Conservation (phyloP, 2,888 invertebrate species). For the Drosophila melanosoma region DNA sequence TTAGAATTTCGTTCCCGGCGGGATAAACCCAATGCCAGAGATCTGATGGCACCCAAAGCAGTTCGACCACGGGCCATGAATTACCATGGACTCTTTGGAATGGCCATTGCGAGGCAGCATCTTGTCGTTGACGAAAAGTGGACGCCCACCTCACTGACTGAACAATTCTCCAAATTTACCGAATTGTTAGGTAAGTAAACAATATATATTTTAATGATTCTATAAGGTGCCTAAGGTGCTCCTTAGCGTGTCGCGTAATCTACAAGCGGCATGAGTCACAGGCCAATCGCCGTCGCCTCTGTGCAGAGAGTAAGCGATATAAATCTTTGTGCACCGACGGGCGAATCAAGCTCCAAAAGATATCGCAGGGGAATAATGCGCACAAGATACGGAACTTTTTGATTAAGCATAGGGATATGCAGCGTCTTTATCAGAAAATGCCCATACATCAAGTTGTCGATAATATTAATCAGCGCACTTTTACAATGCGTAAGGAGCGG, state of each 20-base stretch:
- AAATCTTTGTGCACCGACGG: conserved; percentile 79
- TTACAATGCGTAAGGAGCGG: conserved; percentile 83
- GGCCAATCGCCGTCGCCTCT: conserved; percentile 64
- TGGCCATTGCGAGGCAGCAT: conserved; percentile 78
- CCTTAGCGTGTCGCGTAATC: conserved; percentile 68
- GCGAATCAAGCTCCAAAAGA: conserved; percentile 76
- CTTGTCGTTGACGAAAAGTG: conserved; percentile 82
- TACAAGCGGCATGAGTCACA: conserved; percentile 73
- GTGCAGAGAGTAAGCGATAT: conserved; percentile 58
- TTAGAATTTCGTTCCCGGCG: conserved; percentile 40
- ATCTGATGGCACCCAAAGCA: conserved; percentile 73
- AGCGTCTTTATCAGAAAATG: conserved; percentile 82
- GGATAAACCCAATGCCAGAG: conserved; percentile 34
- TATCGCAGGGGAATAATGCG: conserved; percentile 74
- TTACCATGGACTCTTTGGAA: conserved; percentile 83
- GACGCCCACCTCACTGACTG: conserved; percentile 76
- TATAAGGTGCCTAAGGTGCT: not conserved
- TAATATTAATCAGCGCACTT: conserved; percentile 83
- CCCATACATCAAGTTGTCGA: conserved; percentile 81
- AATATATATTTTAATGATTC: not conserved
- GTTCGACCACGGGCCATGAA: conserved; percentile 76
- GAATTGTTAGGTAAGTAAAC: conserved; percentile 78
- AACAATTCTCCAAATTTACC: conserved; percentile 78
- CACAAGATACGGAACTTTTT: conserved; percentile 80
- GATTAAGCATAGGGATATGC: conserved; percentile 81